Evolutionary conservation across 1,140 invertebrate species (phyloP), one percentile per base, ranked within the genome.

Genomic region (Oscheius sp.): DNA sequence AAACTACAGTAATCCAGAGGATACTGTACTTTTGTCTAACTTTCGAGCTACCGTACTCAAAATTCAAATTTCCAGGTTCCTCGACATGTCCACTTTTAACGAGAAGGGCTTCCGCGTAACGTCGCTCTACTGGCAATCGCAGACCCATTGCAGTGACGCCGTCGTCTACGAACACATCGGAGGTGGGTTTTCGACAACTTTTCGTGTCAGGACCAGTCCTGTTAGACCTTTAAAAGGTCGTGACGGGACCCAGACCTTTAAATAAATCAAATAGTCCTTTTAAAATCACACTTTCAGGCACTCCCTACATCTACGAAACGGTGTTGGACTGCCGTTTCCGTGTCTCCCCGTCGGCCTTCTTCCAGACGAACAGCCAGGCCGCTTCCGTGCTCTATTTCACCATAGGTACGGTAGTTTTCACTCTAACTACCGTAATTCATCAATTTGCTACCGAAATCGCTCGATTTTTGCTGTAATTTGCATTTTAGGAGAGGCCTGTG

Each of bases 321-420:
- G 87, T 98, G 58, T 86, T 93, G 13, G 91, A 89, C 7, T 87
- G 92, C 73, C 91, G 90, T 65, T 97, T 98, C 83, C 89, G 90
- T 76, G 92, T 98, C 77, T 97, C 95, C 0, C 93, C 95, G 0
- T 88, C 91, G 84, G 91, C 95, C 3, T 99, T 98, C 85, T 97
- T 89, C 74, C 87, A 88, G 90, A 89, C 96, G 1, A 99, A 99
- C 85, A 93, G 93, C 3, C 82, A 86, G 36, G 93, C 89, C 10
- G 92, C 94, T 0, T 91, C 94, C 85, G 87, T 94, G 36, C 86
- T 98, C 2, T 98, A 96, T 83, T 87, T 90, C 75, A 88, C 89
- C 32, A 91, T 94, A 1, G 91, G 91, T 73, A 29, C 55, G 58
- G 18, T 61, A 38, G 59, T 34, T 64, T 29, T 63, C 52, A 26